Conservation (phyloP, 2,888 invertebrate species). For the Nineta flava region DNA sequence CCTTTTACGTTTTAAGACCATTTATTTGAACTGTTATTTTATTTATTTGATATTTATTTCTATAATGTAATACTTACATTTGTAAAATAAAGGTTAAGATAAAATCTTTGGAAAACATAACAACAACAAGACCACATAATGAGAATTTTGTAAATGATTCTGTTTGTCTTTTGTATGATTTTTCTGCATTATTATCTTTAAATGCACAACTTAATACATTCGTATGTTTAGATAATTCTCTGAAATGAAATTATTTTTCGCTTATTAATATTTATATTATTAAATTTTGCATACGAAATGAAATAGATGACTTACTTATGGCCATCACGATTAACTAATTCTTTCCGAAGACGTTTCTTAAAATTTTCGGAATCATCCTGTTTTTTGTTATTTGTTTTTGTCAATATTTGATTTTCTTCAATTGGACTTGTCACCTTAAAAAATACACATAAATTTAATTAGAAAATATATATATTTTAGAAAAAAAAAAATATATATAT, state of each 20-base stretch:
- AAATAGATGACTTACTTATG: conserved; percentile 42
- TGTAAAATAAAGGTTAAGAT: conserved; percentile 40
- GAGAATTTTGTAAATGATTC: conserved; percentile 51
- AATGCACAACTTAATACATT: conserved; percentile 48
- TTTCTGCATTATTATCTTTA: conserved; percentile 46
- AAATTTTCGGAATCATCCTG: conserved; percentile 65
- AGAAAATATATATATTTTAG: not conserved
- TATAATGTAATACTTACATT: conserved; percentile 25
- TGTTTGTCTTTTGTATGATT: conserved; percentile 45
- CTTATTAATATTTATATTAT: not conserved
- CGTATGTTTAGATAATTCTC: conserved; percentile 50
- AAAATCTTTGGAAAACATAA: conserved; percentile 35
- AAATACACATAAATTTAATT: conserved; percentile 5
- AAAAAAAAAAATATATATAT: no score
- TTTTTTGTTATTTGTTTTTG: conserved; percentile 29
- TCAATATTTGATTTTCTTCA: conserved; percentile 19
- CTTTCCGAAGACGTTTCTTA: conserved; percentile 62
- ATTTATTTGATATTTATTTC: no score
- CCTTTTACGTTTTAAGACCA: no score
- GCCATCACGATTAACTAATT: conserved; percentile 70
- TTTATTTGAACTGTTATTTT: no score
- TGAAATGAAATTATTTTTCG: conserved; percentile 18
- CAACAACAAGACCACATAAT: conserved; percentile 44
- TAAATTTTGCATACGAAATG: not conserved
- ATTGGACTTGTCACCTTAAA: conserved; percentile 18